A percentile compares a stretch with the other conserved stretches of the same genome.
phyloP scores from a whole-genome alignment of 1,140 invertebrate species.

The Trissolcus basalis region DNA sequence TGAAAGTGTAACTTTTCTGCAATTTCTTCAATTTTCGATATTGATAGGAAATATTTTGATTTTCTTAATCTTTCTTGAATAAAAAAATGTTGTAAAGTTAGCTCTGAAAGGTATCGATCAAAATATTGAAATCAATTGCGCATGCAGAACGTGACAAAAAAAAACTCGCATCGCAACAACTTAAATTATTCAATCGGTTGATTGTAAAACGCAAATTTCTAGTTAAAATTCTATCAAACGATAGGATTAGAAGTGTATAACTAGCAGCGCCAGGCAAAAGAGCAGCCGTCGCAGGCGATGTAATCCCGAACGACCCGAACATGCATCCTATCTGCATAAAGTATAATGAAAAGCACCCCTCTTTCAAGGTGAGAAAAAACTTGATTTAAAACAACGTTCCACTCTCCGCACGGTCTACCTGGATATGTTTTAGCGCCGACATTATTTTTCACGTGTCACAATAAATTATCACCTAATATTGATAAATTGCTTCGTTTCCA shows the following conservation, averaged over 20 bases:
- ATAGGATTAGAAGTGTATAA: constrained; percentile 64
- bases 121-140: too few species aligned
- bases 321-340: constrained; percentile 69
- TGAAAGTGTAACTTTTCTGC: too few species aligned
- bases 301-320: constrained; percentile 67
- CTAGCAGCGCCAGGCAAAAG: constrained; percentile 66
- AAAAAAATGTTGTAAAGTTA: too few species aligned
- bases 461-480: constrained; percentile 48
- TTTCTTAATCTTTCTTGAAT: too few species aligned
- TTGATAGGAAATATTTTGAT: too few species aligned
- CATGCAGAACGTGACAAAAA: too few species aligned
- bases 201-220: constrained; percentile 1
- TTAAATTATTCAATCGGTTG: neutral
- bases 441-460: constrained; percentile 30
- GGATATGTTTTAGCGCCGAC: constrained; percentile 21
- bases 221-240: constrained; percentile 49
- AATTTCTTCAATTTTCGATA: too few species aligned
- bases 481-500: constrained; percentile 12
- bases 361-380: constrained; percentile 56
- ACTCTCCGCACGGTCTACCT: constrained; percentile 19
- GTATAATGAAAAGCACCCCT: constrained; percentile 57
- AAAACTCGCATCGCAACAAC: neutral
- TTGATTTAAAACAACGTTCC: constrained; percentile 60
- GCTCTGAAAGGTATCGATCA: too few species aligned
- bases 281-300: constrained; percentile 65